phyloP scores from a whole-genome alignment of 2,888 invertebrate genomes.

The Pyrocoelia pectoralis region DNA sequence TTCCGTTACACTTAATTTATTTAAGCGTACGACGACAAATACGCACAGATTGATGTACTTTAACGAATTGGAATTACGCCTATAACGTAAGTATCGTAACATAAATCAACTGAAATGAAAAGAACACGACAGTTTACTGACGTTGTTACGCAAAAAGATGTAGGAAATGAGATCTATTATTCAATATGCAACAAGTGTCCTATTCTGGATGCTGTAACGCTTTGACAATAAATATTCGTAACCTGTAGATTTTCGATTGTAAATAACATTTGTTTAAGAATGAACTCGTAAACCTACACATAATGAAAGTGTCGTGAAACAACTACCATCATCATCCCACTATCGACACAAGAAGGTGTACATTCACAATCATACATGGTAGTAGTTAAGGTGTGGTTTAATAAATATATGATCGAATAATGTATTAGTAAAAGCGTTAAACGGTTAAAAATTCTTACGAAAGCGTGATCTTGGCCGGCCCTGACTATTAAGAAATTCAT shows the following conservation, averaged over 20 bases:
- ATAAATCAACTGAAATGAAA: no score
- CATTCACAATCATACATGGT: slow-evolving; percentile 16
- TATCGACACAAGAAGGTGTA: slow-evolving; percentile 9
- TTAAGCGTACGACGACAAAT: no score
- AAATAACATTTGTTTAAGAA: slow-evolving; percentile 22
- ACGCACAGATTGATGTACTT: no score
- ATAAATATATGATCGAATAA: no score
- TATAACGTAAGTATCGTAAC: no score
- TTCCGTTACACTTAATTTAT: no score
- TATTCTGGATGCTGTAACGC: slow-evolving; percentile 8
- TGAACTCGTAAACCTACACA: slow-evolving; percentile 20
- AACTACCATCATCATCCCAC: slow-evolving; percentile 24
- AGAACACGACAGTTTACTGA: slow-evolving; percentile 5
- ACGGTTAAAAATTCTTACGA: slow-evolving; percentile 7
- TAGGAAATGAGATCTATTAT: slow-evolving; percentile 10
- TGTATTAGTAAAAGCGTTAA: not conserved
- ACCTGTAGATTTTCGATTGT: not conserved
- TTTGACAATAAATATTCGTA: slow-evolving; percentile 14
- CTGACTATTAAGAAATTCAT: slow-evolving; percentile 31
- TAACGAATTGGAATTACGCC: no score
- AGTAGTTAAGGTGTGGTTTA: slow-evolving; percentile 21
- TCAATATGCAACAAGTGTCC: slow-evolving; percentile 17
- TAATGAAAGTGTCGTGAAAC: slow-evolving; percentile 22
- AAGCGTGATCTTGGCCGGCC: slow-evolving; percentile 22
- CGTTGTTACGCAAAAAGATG: not conserved